These are phyloP conservation scores for Sciaenops ocellatus DNA, from an alignment of 2,797 vertebrate genomes.

Conservation along the genomic window DNA sequence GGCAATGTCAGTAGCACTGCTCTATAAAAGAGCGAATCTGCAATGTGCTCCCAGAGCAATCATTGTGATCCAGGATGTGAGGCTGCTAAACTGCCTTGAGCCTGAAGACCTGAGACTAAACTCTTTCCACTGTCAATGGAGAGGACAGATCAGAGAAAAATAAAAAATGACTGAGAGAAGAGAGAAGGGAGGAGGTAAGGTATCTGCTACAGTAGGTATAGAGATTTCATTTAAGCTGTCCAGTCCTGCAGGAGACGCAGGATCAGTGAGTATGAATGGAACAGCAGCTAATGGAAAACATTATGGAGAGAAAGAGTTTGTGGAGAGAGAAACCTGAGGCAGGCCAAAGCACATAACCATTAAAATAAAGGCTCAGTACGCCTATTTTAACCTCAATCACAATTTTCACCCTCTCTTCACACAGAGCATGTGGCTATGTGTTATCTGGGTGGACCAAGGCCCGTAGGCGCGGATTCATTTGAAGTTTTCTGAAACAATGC, in stretches of 20 bases:
- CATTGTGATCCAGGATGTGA: slow-evolving; percentile 39
- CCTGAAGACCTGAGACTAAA: slow-evolving; percentile 36
- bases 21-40: slow-evolving; percentile 16
- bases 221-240: slow-evolving; percentile 62
- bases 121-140: slow-evolving; percentile 26
- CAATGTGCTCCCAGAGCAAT: slow-evolving; percentile 18
- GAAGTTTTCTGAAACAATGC: slow-evolving; percentile 45
- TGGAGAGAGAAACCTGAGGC: slow-evolving; percentile 48
- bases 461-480: slow-evolving; percentile 2
- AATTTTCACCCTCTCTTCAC: slow-evolving; percentile 38
- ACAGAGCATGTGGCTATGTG: slow-evolving; percentile 19
- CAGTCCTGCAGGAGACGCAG: slow-evolving; percentile 43
- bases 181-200: slow-evolving; percentile 18
- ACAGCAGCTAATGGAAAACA: slow-evolving; percentile 72
- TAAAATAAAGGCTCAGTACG: slow-evolving; percentile 49
- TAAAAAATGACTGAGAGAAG: neutral
- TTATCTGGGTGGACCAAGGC: slow-evolving; percentile 19
- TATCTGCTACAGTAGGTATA: slow-evolving; percentile 43
- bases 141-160: slow-evolving; percentile 23
- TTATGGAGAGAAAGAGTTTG: slow-evolving; percentile 37
- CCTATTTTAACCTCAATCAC: slow-evolving; percentile 44
- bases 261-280: slow-evolving; percentile 64
- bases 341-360: slow-evolving; percentile 40
- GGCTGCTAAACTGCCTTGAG: slow-evolving; percentile 14
- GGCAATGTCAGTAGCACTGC: neutral